Conservation (phyloP, 64 coral and sea anemone species). For the Exaiptasia diaphana region DNA sequence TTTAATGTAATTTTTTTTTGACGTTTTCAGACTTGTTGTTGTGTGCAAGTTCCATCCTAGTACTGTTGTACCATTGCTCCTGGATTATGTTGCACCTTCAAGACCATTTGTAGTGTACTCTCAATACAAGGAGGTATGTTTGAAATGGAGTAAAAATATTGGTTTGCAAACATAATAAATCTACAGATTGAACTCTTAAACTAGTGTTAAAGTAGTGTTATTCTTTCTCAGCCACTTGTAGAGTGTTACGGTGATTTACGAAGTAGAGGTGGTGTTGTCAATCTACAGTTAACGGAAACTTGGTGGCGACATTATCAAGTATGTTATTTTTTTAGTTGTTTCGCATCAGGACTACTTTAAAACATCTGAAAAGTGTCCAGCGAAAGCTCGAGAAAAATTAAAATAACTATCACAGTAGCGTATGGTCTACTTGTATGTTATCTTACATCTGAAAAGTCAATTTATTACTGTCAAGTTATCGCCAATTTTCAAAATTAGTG, state of each 20-base stretch:
- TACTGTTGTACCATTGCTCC: slow-evolving; percentile 42
- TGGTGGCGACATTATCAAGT: slow-evolving; percentile 94
- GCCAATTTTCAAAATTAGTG: no score
- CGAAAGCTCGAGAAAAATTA: no score
- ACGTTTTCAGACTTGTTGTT: slow-evolving; percentile 69
- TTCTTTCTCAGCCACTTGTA: slow-evolving; percentile 58
- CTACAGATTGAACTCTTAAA: not conserved
- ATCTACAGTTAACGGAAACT: slow-evolving; percentile 78
- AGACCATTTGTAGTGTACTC: slow-evolving; percentile 88
- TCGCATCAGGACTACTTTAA: not conserved
- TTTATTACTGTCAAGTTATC: no score
- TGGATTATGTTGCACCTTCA: slow-evolving; percentile 73
- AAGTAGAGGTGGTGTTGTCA: slow-evolving; percentile 55
- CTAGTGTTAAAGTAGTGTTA: not conserved
- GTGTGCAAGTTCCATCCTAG: slow-evolving; percentile 75
- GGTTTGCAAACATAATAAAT: not conserved
- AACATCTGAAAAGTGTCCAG: not conserved
- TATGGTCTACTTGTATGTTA: no score
- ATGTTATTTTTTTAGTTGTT: not conserved
- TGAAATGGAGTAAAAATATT: no score
- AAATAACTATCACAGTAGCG: no score
- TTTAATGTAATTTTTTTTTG: not conserved
- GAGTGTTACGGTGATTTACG: slow-evolving; percentile 72
- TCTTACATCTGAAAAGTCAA: no score
- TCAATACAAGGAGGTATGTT: slow-evolving; percentile 78